Base-by-base conservation (phyloP, 2,888 invertebrate genomes). In the Eupithecia vulgata region DNA sequence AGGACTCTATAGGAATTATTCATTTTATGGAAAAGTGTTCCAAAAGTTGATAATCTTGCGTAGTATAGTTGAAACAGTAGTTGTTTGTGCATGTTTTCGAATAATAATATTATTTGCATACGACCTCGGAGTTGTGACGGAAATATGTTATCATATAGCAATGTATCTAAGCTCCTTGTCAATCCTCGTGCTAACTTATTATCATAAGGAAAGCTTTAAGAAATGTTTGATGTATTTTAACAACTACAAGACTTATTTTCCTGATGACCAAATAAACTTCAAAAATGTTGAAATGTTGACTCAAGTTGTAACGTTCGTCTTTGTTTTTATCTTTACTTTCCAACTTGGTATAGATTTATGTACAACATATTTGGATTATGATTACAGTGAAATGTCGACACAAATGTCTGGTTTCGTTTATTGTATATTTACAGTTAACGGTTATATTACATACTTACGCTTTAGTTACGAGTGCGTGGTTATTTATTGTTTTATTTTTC, bases 1-100 rank as follows among this genome's bases (percentile, higher is more conserved):
- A 12, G 71, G 76, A 8, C 12, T 76, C 0, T 78, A 78, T 37
- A 74, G 73, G 71, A 78, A 78, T 68, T 76, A 66, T 65, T 40
- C 66, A 1, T 64, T 71, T 8, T 61, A 70, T 17, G 62, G 73
- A 62, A 78, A 75, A 73, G 17, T 34, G 8, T 15, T 45, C 13
- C 52, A 67, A 62, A 71, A 40, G 15, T 25, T 73, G 1, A 67
- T 74, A 25, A 57, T 71, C 48, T 5, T 72, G 0, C 66, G 76
- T n/a, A 52, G 25, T 12, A 7, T 74, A 13, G 5, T 67, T 7
- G 76, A 76, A 42, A 48, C 64, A 1, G 10, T n/a, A 1, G 1
- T 74, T 1, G n/a, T 35, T 25, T 21, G 34, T 5, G 48, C 45
- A n/a, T 64, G 67, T 25, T 21, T 61, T 34, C 30, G 2, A 17